A percentile compares a stretch with the other conserved stretches of the same genome.
phyloP scores from a whole-genome alignment of 2,888 invertebrate genomes.

The Heliothis peltigera region DNA sequence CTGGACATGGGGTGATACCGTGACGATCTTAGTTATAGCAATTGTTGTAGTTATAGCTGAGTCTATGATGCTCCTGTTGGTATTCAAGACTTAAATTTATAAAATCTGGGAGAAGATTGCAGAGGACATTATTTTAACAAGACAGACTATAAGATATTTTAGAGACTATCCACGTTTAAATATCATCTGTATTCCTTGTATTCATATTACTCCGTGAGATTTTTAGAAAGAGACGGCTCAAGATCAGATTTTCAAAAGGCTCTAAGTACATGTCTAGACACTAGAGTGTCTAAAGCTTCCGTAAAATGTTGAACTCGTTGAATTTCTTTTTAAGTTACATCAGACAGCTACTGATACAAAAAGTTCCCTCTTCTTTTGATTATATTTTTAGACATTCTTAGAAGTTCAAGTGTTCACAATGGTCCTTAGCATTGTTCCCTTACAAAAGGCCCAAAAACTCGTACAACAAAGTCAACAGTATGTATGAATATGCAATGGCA shows the following conservation, averaged over 20 bases:
- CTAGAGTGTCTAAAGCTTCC: not conserved
- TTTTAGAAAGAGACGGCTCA: not conserved
- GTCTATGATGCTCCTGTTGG: no score
- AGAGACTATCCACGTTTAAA: no score
- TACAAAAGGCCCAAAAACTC: slow-evolving; percentile 54
- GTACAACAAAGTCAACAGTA: slow-evolving; percentile 50
- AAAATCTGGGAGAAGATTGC: no score
- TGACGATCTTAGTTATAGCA: slow-evolving; percentile 19
- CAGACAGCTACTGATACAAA: slow-evolving; percentile 11
- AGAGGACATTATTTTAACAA: no score
- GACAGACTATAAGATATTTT: no score
- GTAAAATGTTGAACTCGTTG: slow-evolving; percentile 5
- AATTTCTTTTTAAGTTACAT: not conserved
- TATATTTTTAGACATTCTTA: slow-evolving; percentile 35
- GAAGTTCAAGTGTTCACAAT: slow-evolving; percentile 37
- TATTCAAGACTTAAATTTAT: no score
- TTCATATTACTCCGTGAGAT: no score
- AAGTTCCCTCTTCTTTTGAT: slow-evolving; percentile 6
- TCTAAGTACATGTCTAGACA: not conserved
- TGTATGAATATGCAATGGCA: slow-evolving; percentile 61
- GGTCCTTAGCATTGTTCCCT: slow-evolving; percentile 52
- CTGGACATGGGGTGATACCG: slow-evolving; percentile 40
- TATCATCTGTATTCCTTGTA: no score
- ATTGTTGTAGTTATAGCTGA: slow-evolving; percentile 3
- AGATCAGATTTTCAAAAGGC: not conserved